Evolutionary conservation across 2,797 vertebrate species (phyloP).

Genomic region (Mus spretus): DNA sequence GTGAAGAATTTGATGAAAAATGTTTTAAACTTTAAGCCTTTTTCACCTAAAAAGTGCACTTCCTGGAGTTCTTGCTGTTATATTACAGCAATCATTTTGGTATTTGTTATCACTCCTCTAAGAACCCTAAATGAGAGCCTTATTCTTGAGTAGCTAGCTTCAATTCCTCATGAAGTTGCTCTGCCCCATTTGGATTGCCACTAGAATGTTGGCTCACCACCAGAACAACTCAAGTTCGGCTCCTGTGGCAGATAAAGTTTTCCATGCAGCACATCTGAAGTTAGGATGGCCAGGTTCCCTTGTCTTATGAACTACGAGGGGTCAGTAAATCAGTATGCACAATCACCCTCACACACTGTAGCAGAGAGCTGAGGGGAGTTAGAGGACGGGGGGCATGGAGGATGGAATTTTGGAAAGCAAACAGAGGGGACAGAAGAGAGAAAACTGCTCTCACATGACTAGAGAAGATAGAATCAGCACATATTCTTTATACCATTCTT

Average conservation of each 20-base stretch:
- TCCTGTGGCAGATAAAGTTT: neutral
- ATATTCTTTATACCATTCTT: neutral
- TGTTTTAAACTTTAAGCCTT: neutral
- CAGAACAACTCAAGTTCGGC: neutral
- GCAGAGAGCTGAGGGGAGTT: neutral
- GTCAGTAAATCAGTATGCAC: neutral
- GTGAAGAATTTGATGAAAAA: neutral
- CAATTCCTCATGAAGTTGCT: neutral
- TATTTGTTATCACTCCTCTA: neutral
- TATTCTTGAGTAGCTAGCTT: neutral
- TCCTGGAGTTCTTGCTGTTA: neutral
- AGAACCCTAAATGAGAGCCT: neutral
- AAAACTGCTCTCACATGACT: neutral
- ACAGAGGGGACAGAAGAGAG: fast-evolving
- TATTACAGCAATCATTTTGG: slow-evolving; percentile 21
- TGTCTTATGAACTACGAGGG: neutral
- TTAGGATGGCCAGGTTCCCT: neutral
- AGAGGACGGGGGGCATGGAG: neutral
- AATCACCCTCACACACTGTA: neutral
- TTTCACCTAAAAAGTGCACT: neutral
- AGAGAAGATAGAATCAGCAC: neutral
- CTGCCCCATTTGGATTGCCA: neutral
- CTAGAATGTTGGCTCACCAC: neutral
- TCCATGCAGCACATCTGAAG: neutral
- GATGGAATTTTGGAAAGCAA: neutral